Evolutionary conservation across 2,888 invertebrate species (phyloP), one percentile per base, ranked within the genome.

Genomic region (Camptogramma bilineatum): DNA sequence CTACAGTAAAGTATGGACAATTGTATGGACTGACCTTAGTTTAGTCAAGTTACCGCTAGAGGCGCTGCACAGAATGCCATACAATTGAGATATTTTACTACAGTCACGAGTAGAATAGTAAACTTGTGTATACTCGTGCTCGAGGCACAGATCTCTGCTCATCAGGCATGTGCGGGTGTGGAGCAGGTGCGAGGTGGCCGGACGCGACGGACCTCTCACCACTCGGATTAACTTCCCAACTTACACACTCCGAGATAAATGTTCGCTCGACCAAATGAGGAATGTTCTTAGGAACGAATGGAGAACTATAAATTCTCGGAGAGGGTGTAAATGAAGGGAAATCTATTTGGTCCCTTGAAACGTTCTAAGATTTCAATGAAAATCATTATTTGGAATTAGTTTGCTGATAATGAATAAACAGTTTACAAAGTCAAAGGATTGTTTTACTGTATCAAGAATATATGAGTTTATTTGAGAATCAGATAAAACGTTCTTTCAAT

Each of bases 211-310:
- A 2, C 7, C 28, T 4, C 28, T n/a, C 28, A 39, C 51, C 58
- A 42, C 39, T 54, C 50, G 19, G 18, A 21, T 58, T 57, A 61
- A 68, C 61, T 68, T 62, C 9, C 9, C 10, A 57, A 65, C 61
- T 65, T 54, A 10, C 16, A 24, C 54, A n/a, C 21, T 56, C n/a
- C 28, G 19, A 10, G 44, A 42, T 55, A 55, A 46, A 42, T 39
- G 39, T 42, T 39, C 48, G 44, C 34, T 39, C 34, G 13, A 39
- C 46, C 46, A 16, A 18, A 46, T 46, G 34, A 39, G 34, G 34
- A 39, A 48, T 39, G 39, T 24, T 47, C 47, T 53, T 39, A 53
- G 17, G n/a, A 28, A 28, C 28, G 47, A 46, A 46, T 28, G 42
- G n/a, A 34, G 34, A 42, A 60, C 21, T 52, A 42, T 28, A 28